Percentiles rank a stretch among this genome's conserved stretches.
Evolutionary conservation across 2,888 invertebrate genomes (phyloP).

Genomic region (Cloeon dipterum): DNA sequence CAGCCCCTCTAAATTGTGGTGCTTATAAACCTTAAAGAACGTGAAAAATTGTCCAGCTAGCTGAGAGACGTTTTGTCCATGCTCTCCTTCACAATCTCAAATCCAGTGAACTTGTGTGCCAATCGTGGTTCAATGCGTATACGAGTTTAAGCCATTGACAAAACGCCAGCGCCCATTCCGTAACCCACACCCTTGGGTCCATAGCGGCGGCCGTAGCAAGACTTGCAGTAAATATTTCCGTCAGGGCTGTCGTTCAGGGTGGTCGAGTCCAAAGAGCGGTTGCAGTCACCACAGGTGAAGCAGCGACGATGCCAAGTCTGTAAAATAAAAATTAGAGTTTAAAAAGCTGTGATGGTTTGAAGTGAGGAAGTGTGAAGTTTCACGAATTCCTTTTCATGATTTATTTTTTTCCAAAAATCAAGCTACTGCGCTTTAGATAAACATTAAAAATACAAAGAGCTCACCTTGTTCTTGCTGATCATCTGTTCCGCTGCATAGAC

Average conservation of each 20-base stretch:
- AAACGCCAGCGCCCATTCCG: slow-evolving; percentile 74
- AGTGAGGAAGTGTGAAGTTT: too few species aligned
- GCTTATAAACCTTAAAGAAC: too few species aligned
- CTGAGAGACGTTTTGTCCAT: too few species aligned
- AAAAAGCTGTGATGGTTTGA: too few species aligned
- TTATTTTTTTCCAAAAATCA: too few species aligned
- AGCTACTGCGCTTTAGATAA: too few species aligned
- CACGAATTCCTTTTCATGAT: too few species aligned
- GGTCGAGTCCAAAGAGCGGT: slow-evolving; percentile 71
- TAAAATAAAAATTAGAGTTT: slow-evolving; percentile 4
- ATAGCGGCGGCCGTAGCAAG: slow-evolving; percentile 69
- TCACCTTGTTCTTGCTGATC: slow-evolving; percentile 66
- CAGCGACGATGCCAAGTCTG: slow-evolving; percentile 75
- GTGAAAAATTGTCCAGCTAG: too few species aligned
- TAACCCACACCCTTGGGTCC: slow-evolving; percentile 79
- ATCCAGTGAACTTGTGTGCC: too few species aligned
- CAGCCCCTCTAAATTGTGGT: too few species aligned
- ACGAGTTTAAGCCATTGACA: slow-evolving; percentile 60
- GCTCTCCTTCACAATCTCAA: too few species aligned
- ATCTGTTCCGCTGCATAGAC: slow-evolving; percentile 94
- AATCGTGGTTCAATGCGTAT: neutral
- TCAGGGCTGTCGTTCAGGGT: slow-evolving; percentile 80
- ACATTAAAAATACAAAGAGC: too few species aligned
- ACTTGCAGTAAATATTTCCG: slow-evolving; percentile 79
- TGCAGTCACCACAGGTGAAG: slow-evolving; percentile 77